Base-by-base conservation (phyloP, 2,888 invertebrate genomes). In the Pachymerium ferrugineum region DNA sequence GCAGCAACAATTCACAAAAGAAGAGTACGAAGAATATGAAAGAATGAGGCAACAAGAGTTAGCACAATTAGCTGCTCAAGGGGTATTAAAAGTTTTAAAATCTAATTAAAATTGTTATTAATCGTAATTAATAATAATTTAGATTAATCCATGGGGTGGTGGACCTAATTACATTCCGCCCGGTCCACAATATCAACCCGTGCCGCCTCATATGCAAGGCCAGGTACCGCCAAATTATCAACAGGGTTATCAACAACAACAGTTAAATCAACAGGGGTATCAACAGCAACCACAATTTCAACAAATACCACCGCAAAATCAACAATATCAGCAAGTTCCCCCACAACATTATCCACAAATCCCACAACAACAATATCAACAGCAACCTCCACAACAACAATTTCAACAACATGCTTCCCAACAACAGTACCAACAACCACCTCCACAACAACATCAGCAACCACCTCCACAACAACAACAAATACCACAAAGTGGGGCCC, bases 21-120 rank as follows among this genome's bases (percentile, higher is more conserved):
- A 92, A 75, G 97, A 98, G 80, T 92, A 93, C 78, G 86, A 90
- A 73, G 89, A 89, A 77, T 95, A 89, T 77, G 88, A 89, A 80
- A 85, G 84, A 29, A 84, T 85, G 70, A 85, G 89, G 12, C 85
- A 88, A 75, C 88, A 88, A 76, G 89, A 91, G 81, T 82, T 90
- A 42, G 86, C 86, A 79, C 86, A 86, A 76, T 82, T 89, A 81
- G 86, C 71, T 38, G 71, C 71, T 3, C 33, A 31, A 35, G 71
- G 71, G 22, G 71, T 71, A 71, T 14, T 29, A 22, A 71, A 10
- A 71, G 22, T 29, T 70, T 4, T 29, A 10, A 31, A 12, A 29
- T 69, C 28, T 16, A 16, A 16, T 30, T 16, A 47, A 47, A 19
- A 47, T 22, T 47, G 16, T 8, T 14, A 3, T 38, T n/a, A 38